Evolutionary conservation across 2,797 vertebrate species (phyloP).

Genomic region (Antennarius maculatus): DNA sequence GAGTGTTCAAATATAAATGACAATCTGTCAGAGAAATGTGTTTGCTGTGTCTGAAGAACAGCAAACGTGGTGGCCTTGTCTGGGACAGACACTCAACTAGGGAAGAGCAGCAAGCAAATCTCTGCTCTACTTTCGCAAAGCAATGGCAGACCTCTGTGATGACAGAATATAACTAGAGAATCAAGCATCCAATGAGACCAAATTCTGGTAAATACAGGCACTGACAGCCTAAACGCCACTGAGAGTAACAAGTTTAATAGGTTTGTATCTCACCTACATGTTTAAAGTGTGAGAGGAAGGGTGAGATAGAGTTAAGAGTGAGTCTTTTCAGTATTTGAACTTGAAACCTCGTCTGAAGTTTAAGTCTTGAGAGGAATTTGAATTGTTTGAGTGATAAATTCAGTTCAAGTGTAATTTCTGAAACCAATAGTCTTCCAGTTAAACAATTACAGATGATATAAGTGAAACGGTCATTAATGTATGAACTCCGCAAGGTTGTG

Average conservation of each 20-base stretch:
- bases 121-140: slow-evolving; percentile 34
- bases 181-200: neutral
- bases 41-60: slow-evolving; percentile 48
- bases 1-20: slow-evolving; percentile 67
- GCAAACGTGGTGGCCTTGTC: slow-evolving; percentile 46
- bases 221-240: no score
- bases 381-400: neutral
- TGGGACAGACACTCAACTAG: slow-evolving; percentile 40
- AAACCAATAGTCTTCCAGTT: neutral
- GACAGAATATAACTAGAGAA: slow-evolving; percentile 9
- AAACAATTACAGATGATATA: neutral
- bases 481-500: no score
- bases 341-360: neutral
- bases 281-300: neutral
- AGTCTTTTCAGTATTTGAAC: neutral
- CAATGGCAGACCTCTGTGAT: slow-evolving; percentile 13
- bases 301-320: neutral
- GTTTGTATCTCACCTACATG: neutral
- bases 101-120: slow-evolving; percentile 31
- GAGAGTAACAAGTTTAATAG: neutral
- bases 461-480: no score
- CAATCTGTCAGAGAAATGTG: slow-evolving; percentile 60
- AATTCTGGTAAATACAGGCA: no score
- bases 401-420: neutral
- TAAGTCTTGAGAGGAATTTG: neutral